phyloP scores from a whole-genome alignment of 2,888 invertebrate species.

The Standfussiana lucernea region DNA sequence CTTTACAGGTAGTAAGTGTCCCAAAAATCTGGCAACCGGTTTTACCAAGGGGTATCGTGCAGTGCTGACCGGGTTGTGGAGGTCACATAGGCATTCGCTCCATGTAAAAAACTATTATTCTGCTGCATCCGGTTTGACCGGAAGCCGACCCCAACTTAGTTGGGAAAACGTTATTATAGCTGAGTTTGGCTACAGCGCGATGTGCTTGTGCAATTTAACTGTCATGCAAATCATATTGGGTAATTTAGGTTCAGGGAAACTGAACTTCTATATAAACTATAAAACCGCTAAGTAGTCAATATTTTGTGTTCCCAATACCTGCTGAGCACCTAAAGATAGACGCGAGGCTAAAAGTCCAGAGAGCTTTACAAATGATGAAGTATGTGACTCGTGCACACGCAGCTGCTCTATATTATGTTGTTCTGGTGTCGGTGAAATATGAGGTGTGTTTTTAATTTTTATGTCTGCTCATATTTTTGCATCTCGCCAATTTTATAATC shows the following conservation, averaged over 20 bases:
- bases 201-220: constrained; percentile 1
- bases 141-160: background rate
- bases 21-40: background rate
- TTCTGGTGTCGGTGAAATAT: constrained; percentile 9
- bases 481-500: background rate
- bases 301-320: background rate
- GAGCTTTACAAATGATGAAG: constrained; percentile 9
- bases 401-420: background rate
- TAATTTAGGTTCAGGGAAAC: constrained; percentile 1
- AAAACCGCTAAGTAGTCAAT: background rate
- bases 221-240: background rate
- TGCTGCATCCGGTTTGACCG: background rate
- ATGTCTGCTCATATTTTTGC: constrained; percentile 25
- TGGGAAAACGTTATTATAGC: background rate
- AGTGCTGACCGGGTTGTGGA: no score
- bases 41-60: no score
- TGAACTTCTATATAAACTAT: background rate
- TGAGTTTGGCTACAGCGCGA: background rate
- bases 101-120: background rate
- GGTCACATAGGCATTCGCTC: no score
- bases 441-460: constrained; percentile 26
- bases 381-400: constrained; percentile 2
- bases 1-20: background rate
- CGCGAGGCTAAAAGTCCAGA: constrained; percentile 1
- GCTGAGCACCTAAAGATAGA: constrained; percentile 11